phyloP scores from a whole-genome alignment of 2,888 invertebrate species.

The Stenotaenia linearis region DNA sequence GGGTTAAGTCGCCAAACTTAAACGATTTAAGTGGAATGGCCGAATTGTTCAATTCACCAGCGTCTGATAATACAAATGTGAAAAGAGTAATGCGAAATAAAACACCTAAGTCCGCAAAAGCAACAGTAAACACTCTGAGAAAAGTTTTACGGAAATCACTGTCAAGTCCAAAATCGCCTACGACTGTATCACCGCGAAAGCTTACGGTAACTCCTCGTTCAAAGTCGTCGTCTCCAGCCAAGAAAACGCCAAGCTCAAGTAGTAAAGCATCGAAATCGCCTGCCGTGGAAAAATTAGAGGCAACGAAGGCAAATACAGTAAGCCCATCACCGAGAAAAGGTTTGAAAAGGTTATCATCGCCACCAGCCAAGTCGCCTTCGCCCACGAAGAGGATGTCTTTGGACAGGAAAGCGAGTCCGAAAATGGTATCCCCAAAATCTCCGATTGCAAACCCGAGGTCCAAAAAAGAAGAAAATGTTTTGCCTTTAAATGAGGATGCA shows the following conservation, averaged over 20 bases:
- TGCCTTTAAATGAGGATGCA: background rate
- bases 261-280: too few relatives aligned
- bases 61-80: constrained; percentile 36
- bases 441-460: background rate
- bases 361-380: background rate
- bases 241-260: too few relatives aligned
- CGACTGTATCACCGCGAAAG: background rate
- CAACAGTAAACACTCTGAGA: too few relatives aligned
- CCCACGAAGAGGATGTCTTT: background rate
- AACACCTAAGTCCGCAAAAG: too few relatives aligned
- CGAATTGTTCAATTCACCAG: constrained; percentile 26
- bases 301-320: too few relatives aligned
- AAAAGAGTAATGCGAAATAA: constrained; percentile 34
- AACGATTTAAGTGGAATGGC: background rate
- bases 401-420: background rate
- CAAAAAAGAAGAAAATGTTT: background rate
- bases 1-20: too few relatives aligned
- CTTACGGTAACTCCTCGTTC: too few relatives aligned
- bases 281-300: too few relatives aligned
- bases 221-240: too few relatives aligned
- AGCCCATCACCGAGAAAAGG: too few relatives aligned
- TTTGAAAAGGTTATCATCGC: background rate
- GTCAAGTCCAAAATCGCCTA: background rate
- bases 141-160: background rate
- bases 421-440: background rate